Conservation (phyloP, 2,113 vertebrate species). For the Elephas maximus region DNA sequence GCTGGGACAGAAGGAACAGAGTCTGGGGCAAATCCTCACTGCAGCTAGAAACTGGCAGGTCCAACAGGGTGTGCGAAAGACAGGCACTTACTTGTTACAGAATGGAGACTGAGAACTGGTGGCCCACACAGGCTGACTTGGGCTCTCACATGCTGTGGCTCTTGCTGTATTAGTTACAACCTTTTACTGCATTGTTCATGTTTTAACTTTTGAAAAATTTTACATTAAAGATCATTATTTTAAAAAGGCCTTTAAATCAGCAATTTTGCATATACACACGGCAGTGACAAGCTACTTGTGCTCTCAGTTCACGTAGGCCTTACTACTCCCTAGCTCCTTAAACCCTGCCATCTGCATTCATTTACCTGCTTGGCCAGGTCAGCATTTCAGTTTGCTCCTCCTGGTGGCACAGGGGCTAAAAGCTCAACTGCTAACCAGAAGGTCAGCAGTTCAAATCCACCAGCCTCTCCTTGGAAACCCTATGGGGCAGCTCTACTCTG, state of each 20-base stretch:
- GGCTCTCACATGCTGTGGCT: background rate
- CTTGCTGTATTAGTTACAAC: background rate
- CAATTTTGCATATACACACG: background rate
- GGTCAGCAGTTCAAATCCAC: too few species aligned
- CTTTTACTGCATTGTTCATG: background rate
- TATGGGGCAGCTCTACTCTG: too few species aligned
- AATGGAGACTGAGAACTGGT: background rate
- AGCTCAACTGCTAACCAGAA: too few species aligned
- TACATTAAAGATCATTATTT: background rate
- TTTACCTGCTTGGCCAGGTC: background rate
- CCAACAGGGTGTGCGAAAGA: background rate
- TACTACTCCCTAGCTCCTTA: background rate
- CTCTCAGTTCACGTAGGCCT: background rate
- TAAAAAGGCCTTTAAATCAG: background rate
- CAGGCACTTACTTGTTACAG: background rate
- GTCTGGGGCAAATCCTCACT: background rate
- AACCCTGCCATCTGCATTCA: background rate
- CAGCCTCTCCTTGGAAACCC: too few species aligned
- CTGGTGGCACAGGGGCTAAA: too few species aligned
- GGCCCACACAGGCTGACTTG: background rate
- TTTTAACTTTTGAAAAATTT: background rate
- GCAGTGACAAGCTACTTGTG: background rate
- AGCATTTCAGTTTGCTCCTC: background rate
- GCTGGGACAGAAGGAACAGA: background rate
- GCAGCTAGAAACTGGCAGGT: background rate